phyloP scores from a whole-genome alignment of 2,797 vertebrate genomes.

The Mus spretus region DNA sequence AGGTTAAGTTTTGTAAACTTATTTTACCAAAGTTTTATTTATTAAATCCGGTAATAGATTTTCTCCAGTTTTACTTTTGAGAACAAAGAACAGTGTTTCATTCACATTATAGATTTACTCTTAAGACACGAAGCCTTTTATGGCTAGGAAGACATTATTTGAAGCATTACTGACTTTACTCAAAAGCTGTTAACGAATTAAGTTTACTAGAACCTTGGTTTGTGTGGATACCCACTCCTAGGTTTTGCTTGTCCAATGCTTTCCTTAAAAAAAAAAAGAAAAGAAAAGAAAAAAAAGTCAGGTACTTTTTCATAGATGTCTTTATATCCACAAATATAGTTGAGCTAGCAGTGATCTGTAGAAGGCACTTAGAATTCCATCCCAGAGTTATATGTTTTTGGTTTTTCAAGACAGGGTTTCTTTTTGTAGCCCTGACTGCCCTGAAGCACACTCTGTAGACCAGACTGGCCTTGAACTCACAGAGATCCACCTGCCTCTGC shows the following conservation, averaged over 20 bases:
- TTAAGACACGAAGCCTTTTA: background rate
- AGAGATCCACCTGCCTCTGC: background rate
- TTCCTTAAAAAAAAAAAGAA: background rate
- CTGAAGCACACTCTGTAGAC: background rate
- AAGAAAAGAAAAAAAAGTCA: background rate
- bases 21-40: background rate
- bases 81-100: background rate
- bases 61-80: background rate
- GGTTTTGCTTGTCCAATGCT: background rate
- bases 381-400: background rate
- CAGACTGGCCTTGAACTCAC: background rate
- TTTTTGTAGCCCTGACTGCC: background rate
- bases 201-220: background rate
- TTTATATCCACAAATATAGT: background rate
- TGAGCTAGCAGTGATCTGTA: no score
- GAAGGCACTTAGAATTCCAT: background rate
- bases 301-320: background rate
- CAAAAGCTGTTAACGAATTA: background rate
- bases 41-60: background rate
- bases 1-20: background rate
- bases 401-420: background rate
- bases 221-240: background rate
- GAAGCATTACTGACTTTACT: slow-evolving; percentile 23
- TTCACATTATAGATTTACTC: background rate
- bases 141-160: background rate